phyloP scores from a whole-genome alignment of 2,888 invertebrate genomes.

The Cistogaster globosa region DNA sequence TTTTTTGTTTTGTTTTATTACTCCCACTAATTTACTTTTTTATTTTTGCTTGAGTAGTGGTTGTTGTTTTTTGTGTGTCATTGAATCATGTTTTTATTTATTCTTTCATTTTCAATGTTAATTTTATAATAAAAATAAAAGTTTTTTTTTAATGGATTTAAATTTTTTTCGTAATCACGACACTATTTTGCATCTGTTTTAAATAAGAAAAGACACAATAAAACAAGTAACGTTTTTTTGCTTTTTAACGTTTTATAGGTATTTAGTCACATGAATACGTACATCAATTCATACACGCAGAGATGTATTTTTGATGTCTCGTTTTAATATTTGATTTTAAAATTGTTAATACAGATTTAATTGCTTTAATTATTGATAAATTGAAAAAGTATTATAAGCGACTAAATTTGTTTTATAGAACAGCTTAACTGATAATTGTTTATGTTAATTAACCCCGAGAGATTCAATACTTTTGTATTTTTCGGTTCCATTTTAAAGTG shows the following conservation, averaged over 20 bases:
- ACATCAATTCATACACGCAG: background rate
- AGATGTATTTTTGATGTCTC: background rate
- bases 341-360: background rate
- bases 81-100: slow-evolving; percentile 23
- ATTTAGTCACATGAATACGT: background rate
- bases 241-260: background rate
- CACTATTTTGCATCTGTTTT: background rate
- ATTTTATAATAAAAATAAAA: slow-evolving; percentile 44
- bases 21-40: background rate
- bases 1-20: background rate
- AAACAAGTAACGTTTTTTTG: background rate
- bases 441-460: too few species aligned
- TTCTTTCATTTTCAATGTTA: slow-evolving; percentile 38
- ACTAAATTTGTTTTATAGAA: too few species aligned
- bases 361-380: too few species aligned
- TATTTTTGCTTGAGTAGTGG: background rate
- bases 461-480: too few species aligned
- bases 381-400: too few species aligned
- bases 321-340: background rate
- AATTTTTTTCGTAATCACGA: background rate
- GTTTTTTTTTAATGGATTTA: background rate
- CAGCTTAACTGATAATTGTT: too few species aligned
- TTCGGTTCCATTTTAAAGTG: too few species aligned
- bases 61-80: slow-evolving; percentile 15
- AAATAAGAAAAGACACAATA: slow-evolving; percentile 13